phyloP scores from a whole-genome alignment of 53 echinoderm and acorn worm species.

The Glandiceps talaboti region DNA sequence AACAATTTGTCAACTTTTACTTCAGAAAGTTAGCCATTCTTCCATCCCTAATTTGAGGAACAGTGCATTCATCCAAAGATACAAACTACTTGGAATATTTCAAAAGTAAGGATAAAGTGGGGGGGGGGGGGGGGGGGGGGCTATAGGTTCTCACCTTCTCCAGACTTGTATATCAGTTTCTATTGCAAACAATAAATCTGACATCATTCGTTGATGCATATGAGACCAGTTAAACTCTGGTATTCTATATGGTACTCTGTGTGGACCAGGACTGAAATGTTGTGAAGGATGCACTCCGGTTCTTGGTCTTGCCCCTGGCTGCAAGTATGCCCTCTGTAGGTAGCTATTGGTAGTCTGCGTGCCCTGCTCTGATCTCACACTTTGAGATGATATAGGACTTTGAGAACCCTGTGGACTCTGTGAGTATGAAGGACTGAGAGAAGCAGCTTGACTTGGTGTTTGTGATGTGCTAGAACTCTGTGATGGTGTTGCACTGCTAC shows the following conservation, averaged over 20 bases:
- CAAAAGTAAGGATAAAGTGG: no score
- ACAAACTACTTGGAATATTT: no score
- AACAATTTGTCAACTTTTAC: no score
- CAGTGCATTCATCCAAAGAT: no score
- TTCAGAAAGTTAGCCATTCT: no score
- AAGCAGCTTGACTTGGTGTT: not conserved
- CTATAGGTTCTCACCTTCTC: constrained; percentile 90
- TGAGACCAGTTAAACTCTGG: constrained; percentile 94
- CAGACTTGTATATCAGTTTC: constrained; percentile 99
- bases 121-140: no score
- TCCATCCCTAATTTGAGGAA: no score
- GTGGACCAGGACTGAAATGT: constrained; percentile 95
- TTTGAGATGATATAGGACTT: constrained; percentile 13
- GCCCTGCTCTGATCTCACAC: not conserved
- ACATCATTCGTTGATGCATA: constrained; percentile 99
- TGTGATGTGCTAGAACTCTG: not conserved
- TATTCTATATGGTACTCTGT: constrained; percentile 88
- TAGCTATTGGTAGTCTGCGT: not conserved
- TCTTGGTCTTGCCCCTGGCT: constrained; percentile 1
- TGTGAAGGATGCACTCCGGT: constrained; percentile 13
- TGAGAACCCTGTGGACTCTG: constrained; percentile 24
- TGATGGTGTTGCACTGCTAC: not conserved
- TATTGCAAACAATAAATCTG: constrained; percentile 94
- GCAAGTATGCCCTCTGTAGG: not conserved
- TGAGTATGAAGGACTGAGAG: not conserved